Evolutionary conservation across 2,797 vertebrate species (phyloP), one percentile per base, ranked within the genome.

Genomic region (Eurystomus glaucurus): DNA sequence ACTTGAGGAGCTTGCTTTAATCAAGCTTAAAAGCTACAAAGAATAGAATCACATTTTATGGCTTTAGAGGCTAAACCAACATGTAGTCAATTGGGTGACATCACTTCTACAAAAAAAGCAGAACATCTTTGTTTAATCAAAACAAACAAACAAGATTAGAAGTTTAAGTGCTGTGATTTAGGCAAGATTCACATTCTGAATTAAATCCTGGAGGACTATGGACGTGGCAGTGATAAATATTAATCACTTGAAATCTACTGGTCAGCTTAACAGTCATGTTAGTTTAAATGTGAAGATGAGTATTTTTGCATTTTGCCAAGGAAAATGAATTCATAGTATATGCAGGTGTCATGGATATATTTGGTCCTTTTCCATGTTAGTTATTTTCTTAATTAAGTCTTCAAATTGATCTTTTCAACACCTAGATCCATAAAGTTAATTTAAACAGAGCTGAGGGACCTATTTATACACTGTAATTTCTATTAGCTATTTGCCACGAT

Each of bases 61-160:
- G 95, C 95, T 97, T 97, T 96, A 85, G 46, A 88, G 91, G 95
- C 96, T 90, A 89, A 98, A 96, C 96, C 93, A 97, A 97, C 94
- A 96, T 98, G 98, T 93, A 98, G 97, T 89, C 98, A 98, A 98
- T 98, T 98, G 98, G 92, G 84, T 97, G 84, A 97, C 98, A 97
- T 98, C 97, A 97, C 95, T 97, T 91, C 86, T 96, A 97, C 96
- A 94, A 97, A 98, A 96, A 96, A 94, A 96, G 81, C 61, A 96
- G 95, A 95, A 97, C 98, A 98, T 98, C 97, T 98, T 98, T 98
- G 94, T 98, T 98, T 96, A 98, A 98, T 98, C 97, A 98, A 98
- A 98, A 97, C 96, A 98, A 98, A 98, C 97, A 98, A 98, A 98
- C 97, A 97, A 90, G 92, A 98, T 98, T 97, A 98, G 95, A 96